Evolutionary conservation across 2,113 vertebrate species (phyloP).

Genomic region (Lathamus discolor): DNA sequence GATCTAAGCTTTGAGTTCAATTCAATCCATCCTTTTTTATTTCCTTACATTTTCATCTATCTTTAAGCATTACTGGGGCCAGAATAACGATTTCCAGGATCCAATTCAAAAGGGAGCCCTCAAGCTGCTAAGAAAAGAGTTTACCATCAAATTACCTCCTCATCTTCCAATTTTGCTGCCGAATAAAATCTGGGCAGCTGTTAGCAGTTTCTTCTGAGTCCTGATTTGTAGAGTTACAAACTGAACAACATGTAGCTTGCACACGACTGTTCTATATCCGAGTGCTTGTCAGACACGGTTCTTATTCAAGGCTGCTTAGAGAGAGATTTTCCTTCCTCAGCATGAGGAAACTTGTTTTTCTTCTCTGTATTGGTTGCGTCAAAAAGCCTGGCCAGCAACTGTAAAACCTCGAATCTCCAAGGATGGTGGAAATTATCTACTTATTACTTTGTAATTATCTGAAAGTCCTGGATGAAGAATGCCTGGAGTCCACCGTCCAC

Average conservation of each 20-base stretch:
- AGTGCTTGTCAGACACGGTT: neutral
- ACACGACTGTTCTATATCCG: neutral
- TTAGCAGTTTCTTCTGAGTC: slow-evolving; percentile 8
- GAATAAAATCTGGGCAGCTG: slow-evolving; percentile 34
- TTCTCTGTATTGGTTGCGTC: slow-evolving; percentile 4
- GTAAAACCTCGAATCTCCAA: slow-evolving; percentile 40
- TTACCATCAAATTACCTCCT: slow-evolving; percentile 40
- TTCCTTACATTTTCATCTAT: slow-evolving; percentile 12
- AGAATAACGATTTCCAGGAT: slow-evolving; percentile 39
- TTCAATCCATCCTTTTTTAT: neutral
- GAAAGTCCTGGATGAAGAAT: slow-evolving; percentile 56
- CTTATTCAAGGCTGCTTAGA: neutral
- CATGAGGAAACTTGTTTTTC: slow-evolving; percentile 51
- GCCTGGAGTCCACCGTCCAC: neutral
- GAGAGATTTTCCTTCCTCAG: neutral
- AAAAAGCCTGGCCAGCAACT: slow-evolving; percentile 24
- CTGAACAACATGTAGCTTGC: neutral
- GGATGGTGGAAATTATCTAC: slow-evolving; percentile 42
- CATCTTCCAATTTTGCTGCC: slow-evolving; percentile 39
- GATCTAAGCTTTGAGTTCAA: neutral
- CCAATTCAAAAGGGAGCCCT: slow-evolving; percentile 38
- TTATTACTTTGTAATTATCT: slow-evolving; percentile 66
- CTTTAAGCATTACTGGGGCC: neutral
- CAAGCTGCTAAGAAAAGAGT: slow-evolving; percentile 3
- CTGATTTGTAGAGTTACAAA: slow-evolving; percentile 47